Base-by-base conservation (phyloP, 2,888 invertebrate species). In the Euzophera pinguis region DNA sequence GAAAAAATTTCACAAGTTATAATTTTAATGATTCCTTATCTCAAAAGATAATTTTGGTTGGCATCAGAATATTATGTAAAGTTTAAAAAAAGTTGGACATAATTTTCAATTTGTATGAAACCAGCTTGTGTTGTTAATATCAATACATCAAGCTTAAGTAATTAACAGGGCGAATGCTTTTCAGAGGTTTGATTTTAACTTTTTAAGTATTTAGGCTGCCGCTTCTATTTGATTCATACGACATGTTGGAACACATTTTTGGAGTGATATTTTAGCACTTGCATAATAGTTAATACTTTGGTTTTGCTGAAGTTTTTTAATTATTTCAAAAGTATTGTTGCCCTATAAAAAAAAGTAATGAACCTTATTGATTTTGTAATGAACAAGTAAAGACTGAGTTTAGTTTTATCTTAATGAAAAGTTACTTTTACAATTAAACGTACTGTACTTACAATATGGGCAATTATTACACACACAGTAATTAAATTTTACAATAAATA, bases 201-300 rank as follows among this genome's bases (percentile, higher is more conserved):
- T 51, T 39, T 54, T 29, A 34, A 58, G 55, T 53, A 53, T 55
- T 50, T 58, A 55, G 55, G 53, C 57, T 27, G 49, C n/a, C 9
- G 47, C 41, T 39, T 51, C 48, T 48, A 42, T 48, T 54, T 51
- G 54, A 41, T 41, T 16, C 32, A 32, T 45, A 14, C 32, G 32
- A 34, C 45, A 14, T 32, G 12, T 34, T 10, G 10, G 34, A 13
- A 12, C 9, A 45, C 45, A 45, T 45, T 13, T 22, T 32, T 32
- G 3, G 8, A 14, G 29, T 34, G 14, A 45, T 27, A 13, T 7
- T 14, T 38, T 38, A 32, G 45, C 45, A 45, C 32, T 10, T 22
- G 3, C 9, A 13, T 14, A 38, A 6, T 38, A 38, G 5, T 38
- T 38, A 3, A 22, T 22, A 3, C 5, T 3, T 22, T 22, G n/a